Percentiles rank a stretch among this genome's conserved stretches.
Conservation (phyloP, 2,113 vertebrate genomes). For the Ictidomys tridecemlineatus region DNA sequence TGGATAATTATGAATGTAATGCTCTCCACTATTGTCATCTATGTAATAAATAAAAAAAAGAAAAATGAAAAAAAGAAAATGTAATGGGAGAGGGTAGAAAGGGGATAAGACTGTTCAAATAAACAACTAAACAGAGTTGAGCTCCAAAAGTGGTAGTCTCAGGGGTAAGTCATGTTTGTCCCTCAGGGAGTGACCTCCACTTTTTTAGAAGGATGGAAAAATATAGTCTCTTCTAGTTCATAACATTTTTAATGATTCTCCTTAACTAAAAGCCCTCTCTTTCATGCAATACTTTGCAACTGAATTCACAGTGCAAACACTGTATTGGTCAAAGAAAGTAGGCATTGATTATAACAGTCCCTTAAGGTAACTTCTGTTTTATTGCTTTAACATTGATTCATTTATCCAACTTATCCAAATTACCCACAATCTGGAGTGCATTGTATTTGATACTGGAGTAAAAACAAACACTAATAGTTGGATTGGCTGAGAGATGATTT, state of each 20-base stretch:
- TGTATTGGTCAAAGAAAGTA: background rate
- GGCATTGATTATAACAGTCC: background rate
- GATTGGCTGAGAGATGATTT: background rate
- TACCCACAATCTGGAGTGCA: background rate
- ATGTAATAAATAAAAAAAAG: too few species aligned
- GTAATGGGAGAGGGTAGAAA: background rate
- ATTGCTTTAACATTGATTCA: slow-evolving; percentile 2
- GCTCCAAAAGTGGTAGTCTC: background rate
- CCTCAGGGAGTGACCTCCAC: background rate
- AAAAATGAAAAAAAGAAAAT: too few species aligned
- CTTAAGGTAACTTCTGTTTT: background rate
- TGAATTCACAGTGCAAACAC: background rate
- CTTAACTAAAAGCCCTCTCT: background rate
- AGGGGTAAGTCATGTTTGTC: background rate
- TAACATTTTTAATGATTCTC: background rate
- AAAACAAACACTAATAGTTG: background rate
- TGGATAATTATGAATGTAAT: too few species aligned
- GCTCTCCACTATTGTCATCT: too few species aligned
- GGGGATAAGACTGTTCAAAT: background rate
- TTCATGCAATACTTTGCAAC: background rate
- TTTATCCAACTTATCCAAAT: background rate
- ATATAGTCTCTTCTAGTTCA: background rate
- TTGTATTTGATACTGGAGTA: background rate
- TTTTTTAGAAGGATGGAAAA: background rate
- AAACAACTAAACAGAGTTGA: background rate